These are phyloP conservation scores for Tupiocoris notatus DNA, from an alignment of 2,888 invertebrate species.

Conservation along the genomic window DNA sequence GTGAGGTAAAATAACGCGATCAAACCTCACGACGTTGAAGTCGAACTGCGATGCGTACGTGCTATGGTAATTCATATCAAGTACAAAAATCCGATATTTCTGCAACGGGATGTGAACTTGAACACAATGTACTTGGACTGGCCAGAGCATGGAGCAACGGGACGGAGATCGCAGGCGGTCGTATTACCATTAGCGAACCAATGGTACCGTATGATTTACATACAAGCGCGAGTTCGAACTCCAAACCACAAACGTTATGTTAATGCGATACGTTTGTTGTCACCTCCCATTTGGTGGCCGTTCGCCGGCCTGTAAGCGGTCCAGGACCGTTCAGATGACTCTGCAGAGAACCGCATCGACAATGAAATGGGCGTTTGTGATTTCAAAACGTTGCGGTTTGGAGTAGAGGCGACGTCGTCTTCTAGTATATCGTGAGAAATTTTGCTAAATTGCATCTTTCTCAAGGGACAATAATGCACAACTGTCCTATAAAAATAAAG, in stretches of 20 bases:
- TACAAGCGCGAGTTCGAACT: conserved; percentile 1
- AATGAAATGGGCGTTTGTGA: neutral
- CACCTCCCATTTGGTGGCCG: neutral
- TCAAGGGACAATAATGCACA: no score
- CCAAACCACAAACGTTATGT: neutral
- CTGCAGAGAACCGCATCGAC: neutral
- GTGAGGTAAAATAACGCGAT: no score
- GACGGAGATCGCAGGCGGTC: neutral
- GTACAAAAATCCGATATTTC: neutral
- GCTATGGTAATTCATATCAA: no score
- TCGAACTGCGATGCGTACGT: no score
- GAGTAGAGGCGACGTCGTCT: no score
- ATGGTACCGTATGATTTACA: conserved; percentile 13
- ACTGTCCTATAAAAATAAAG: no score
- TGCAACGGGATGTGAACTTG: neutral
- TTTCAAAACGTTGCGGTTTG: neutral
- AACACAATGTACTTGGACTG: neutral
- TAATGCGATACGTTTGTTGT: neutral
- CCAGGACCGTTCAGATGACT: neutral
- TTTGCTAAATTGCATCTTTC: no score
- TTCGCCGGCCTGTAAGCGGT: no score
- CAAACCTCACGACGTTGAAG: no score
- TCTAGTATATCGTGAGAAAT: no score
- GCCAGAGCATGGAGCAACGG: neutral
- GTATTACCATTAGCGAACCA: neutral